A percentile compares a stretch with the other conserved stretches of the same genome.
phyloP scores from a whole-genome alignment of 1,140 invertebrate genomes.

The Solenopsis invicta region DNA sequence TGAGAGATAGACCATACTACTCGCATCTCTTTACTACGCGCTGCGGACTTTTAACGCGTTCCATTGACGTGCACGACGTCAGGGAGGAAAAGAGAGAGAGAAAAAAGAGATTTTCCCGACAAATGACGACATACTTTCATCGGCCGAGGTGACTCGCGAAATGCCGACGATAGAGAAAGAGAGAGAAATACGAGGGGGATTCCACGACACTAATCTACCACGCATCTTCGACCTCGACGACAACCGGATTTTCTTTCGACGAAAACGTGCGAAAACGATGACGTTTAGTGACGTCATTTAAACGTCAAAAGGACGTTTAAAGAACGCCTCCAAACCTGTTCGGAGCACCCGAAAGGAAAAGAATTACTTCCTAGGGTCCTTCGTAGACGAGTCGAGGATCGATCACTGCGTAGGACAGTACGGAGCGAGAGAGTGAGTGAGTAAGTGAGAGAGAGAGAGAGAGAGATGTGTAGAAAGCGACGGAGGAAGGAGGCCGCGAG shows the following conservation, averaged over 20 bases:
- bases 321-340: background rate
- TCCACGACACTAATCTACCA: background rate
- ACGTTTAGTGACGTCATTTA: background rate
- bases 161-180: background rate
- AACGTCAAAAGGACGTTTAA: too few species aligned
- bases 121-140: conserved; percentile 2
- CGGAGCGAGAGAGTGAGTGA: too few species aligned
- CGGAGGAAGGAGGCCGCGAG: background rate
- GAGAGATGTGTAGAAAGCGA: background rate
- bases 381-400: background rate
- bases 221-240: background rate
- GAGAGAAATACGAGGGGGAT: background rate
- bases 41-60: conserved; percentile 16
- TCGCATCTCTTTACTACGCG: conserved; percentile 53
- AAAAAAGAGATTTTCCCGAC: background rate
- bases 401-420: conserved; percentile 13
- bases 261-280: background rate
- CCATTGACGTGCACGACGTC: conserved; percentile 15
- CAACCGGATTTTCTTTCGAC: background rate
- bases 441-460: too few species aligned
- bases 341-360: background rate
- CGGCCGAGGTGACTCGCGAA: background rate
- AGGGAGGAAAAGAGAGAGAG: background rate
- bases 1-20: conserved; percentile 53
- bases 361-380: background rate